These are phyloP conservation scores for Callipepla californica DNA, from an alignment of 2,113 vertebrate species.

Conservation along the genomic window DNA sequence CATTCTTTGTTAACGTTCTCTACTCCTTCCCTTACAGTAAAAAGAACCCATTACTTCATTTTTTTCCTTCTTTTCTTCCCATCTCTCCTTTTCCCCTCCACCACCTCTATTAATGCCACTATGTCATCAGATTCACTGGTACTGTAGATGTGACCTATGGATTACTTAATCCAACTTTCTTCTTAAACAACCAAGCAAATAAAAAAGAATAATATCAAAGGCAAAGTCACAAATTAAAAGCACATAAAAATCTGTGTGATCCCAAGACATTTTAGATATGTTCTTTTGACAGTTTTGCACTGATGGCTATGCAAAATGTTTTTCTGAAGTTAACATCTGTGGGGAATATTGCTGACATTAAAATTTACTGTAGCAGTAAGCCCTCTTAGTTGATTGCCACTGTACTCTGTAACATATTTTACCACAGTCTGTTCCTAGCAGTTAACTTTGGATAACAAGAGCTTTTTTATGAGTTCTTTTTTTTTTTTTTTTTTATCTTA, in stretches of 20 bases:
- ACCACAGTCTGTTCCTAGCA: background rate
- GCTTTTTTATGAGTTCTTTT: background rate
- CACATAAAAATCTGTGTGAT: background rate
- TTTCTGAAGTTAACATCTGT: background rate
- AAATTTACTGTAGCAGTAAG: background rate
- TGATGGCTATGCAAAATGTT: background rate
- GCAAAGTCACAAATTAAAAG: background rate
- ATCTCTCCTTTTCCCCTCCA: background rate
- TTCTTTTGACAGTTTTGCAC: background rate
- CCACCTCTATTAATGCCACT: background rate
- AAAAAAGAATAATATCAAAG: background rate
- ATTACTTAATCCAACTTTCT: background rate
- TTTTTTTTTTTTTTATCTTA: rapidly evolving
- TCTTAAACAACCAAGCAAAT: background rate
- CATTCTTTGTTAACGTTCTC: conserved; percentile 48
- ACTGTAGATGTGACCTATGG: background rate
- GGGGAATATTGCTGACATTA: conserved; percentile 2
- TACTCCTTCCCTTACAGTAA: conserved; percentile 39
- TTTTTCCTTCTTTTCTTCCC: background rate
- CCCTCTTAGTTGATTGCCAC: background rate
- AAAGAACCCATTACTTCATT: background rate
- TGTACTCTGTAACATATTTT: background rate
- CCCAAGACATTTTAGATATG: background rate
- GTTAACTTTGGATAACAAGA: background rate
- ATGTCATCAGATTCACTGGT: background rate